These are phyloP conservation scores for Spisula solida DNA, from an alignment of 2,888 invertebrate genomes.

Conservation along the genomic window DNA sequence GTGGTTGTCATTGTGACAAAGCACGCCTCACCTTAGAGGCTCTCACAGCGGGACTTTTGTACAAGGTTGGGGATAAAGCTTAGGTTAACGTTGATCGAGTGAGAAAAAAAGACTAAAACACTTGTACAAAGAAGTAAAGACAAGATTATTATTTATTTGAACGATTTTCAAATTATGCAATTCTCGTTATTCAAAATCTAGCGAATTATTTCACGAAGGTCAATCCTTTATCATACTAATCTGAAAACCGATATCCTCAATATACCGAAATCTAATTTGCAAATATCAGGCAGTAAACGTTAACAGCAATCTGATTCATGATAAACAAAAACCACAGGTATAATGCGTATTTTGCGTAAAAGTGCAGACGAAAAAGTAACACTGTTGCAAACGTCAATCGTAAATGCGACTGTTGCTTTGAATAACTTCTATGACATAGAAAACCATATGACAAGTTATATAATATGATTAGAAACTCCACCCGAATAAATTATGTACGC, in stretches of 20 bases:
- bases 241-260: neutral
- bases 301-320: neutral
- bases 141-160: slow-evolving; percentile 7
- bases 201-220: slow-evolving; percentile 10
- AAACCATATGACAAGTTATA: too few relatives aligned
- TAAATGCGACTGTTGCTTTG: too few relatives aligned
- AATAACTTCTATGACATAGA: too few relatives aligned
- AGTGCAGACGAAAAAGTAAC: neutral
- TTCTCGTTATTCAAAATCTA: neutral
- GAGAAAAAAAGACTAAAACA: neutral
- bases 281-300: neutral
- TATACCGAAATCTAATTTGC: slow-evolving; percentile 4
- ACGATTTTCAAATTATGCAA: neutral
- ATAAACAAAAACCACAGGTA: neutral
- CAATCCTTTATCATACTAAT: neutral
- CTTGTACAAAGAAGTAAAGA: neutral
- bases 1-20: too few relatives aligned
- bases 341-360: neutral
- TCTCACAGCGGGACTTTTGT: too few relatives aligned
- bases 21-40: too few relatives aligned
- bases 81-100: neutral
- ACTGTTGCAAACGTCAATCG: too few relatives aligned
- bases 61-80: too few relatives aligned
- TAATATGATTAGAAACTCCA: too few relatives aligned
- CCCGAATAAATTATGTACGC: too few relatives aligned